A percentile compares a stretch with the other conserved stretches of the same genome.
Evolutionary conservation across 2,888 invertebrate species (phyloP).

Genomic region (Clunio marinus): DNA sequence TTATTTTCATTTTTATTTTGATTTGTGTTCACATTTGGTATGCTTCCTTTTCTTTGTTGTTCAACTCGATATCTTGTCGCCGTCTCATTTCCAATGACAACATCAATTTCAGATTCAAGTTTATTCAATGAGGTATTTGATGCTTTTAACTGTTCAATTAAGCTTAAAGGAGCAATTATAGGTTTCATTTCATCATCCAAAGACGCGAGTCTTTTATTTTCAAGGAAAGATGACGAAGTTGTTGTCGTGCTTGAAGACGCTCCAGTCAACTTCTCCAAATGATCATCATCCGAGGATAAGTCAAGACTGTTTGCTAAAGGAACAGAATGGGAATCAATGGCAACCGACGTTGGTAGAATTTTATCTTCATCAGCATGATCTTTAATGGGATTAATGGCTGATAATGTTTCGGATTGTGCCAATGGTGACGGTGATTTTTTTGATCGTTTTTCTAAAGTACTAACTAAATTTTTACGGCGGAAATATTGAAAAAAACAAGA

Average conservation of each 20-base stretch:
- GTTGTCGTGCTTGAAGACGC: constrained; percentile 34
- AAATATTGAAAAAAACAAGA: neutral
- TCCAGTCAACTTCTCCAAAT: constrained; percentile 13
- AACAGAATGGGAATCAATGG: constrained; percentile 16
- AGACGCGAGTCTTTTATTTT: neutral
- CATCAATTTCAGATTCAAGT: constrained; percentile 17
- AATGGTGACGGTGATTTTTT: constrained; percentile 43
- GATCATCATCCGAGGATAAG: constrained; percentile 31
- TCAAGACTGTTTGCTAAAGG: constrained; percentile 32
- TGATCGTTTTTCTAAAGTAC: constrained; percentile 51
- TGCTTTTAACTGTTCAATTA: neutral
- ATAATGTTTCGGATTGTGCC: constrained; percentile 1
- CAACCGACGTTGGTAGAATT: neutral
- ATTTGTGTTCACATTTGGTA: neutral
- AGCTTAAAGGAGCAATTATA: neutral
- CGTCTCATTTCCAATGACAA: neutral
- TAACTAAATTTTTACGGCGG: constrained; percentile 44
- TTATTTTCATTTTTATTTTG: neutral
- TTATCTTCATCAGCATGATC: neutral
- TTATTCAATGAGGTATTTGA: constrained; percentile 23
- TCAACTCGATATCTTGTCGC: constrained; percentile 14
- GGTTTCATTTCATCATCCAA: neutral
- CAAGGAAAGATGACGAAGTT: constrained; percentile 28
- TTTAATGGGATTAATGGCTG: constrained; percentile 14
- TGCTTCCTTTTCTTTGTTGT: constrained; percentile 29